Evolutionary conservation across 2,888 invertebrate species (phyloP), one percentile per base, ranked within the genome.

Genomic region (Chrysolina oricalcia): DNA sequence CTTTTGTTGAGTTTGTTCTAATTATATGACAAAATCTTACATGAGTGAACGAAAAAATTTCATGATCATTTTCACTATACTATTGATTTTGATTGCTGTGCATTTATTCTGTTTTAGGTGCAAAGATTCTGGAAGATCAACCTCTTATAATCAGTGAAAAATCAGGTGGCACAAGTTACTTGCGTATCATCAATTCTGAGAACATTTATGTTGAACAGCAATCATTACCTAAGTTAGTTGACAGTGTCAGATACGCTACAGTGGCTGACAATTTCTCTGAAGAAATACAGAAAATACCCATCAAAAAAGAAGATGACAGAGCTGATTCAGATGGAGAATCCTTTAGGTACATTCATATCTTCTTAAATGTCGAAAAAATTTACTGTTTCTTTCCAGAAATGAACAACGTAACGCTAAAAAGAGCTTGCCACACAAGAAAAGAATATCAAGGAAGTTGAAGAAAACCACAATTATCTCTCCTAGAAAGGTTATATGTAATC

Each of bases 351-450:
- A n/a, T 15, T 27, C 8, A 59, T 35, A 35, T 21, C 10, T 41
- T 15, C 48, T 62, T 23, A 56, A 40, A 65, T 53, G 17, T n/a
- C 19, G 35, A 23, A 70, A 15, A n/a, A 41, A 65, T 21, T 53
- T 23, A 13, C 46, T 41, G 3, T 41, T 19, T 40, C 62, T 67
- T 43, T 73, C 17, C 64, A 59, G 59, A 78, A 85, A 83, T 64
- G 89, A 88, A 73, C 85, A 81, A 53, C 85, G 87, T 17, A 81
- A 87, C 13, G 87, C 87, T 4, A 93, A 93, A 80, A 93, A 94
- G 87, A 94, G 94, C 79, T 88, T 96, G 73, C 96, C 96, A 0
- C 96, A 96, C 86, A 96, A 96, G 87, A 97, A 97, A 87, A 90
- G 96, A 73, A 96, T 96, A 80, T 94, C 96, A 0, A 90, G 93